Evolutionary conservation across 1,140 invertebrate species (phyloP).

Genomic region (Galleria mellonella): DNA sequence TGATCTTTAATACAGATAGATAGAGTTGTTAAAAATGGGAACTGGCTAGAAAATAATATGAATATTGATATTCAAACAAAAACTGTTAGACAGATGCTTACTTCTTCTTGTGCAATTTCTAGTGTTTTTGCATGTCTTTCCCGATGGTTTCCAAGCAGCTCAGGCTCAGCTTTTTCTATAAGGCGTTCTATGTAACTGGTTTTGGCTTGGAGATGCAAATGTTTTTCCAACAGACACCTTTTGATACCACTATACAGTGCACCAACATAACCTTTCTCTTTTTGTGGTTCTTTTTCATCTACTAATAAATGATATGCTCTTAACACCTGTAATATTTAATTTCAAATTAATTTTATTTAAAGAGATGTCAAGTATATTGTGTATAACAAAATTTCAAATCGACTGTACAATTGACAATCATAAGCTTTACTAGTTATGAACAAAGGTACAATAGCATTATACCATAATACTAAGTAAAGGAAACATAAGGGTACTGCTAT

Average conservation of each 20-base stretch:
- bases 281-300: constrained; percentile 86
- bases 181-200: constrained; percentile 90
- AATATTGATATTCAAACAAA: neutral
- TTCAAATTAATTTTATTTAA: neutral
- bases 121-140: constrained; percentile 95
- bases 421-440: too few species aligned
- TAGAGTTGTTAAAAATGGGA: too few species aligned
- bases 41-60: too few species aligned
- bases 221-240: constrained; percentile 88
- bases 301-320: constrained; percentile 90
- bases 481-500: too few species aligned
- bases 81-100: constrained; percentile 12
- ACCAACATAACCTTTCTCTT: constrained; percentile 92
- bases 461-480: too few species aligned
- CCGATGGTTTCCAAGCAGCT: constrained; percentile 86
- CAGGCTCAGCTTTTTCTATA: constrained; percentile 93
- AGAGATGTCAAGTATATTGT: neutral
- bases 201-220: constrained; percentile 90
- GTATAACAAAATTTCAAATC: neutral
- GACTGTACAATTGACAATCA: neutral
- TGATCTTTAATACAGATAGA: too few species aligned
- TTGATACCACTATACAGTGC: constrained; percentile 90
- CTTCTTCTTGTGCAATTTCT: constrained; percentile 96
- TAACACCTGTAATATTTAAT: constrained; percentile 69
- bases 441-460: too few species aligned